Evolutionary conservation across 2,888 invertebrate genomes (phyloP).

Genomic region (Drosophila gaucha): DNA sequence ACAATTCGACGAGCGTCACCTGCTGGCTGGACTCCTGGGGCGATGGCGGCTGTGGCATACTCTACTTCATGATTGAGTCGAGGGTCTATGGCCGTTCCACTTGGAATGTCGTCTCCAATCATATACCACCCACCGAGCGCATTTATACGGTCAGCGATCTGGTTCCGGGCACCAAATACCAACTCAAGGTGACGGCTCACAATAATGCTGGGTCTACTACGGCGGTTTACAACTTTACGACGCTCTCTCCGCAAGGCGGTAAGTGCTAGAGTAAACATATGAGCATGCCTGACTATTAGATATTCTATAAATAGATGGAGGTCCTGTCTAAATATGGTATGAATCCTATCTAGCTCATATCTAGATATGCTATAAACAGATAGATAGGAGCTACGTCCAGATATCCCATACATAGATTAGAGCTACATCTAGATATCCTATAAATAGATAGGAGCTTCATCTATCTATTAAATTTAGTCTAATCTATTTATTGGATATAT

Average conservation of each 20-base stretch:
- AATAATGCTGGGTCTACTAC: constrained; percentile 94
- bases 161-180: constrained; percentile 90
- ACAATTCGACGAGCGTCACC: constrained; percentile 94
- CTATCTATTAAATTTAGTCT: no score
- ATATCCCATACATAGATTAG: no score
- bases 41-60: constrained; percentile 94
- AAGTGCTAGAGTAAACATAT: constrained; percentile 82
- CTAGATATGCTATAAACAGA: no score
- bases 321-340: no score
- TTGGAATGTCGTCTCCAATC: constrained; percentile 93
- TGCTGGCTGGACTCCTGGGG: constrained; percentile 95
- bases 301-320: background rate
- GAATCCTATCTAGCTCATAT: no score
- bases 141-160: constrained; percentile 92
- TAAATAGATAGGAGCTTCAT: no score
- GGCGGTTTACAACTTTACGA: constrained; percentile 93
- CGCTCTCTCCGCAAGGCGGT: constrained; percentile 91
- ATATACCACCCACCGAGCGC: constrained; percentile 92
- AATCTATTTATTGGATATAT: no score
- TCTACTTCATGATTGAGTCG: constrained; percentile 94
- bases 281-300: background rate
- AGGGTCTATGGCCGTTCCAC: constrained; percentile 86
- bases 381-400: no score
- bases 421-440: no score
- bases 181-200: constrained; percentile 90